Conservation (phyloP, 2,113 vertebrate species). For the Raphicerus campestris region DNA sequence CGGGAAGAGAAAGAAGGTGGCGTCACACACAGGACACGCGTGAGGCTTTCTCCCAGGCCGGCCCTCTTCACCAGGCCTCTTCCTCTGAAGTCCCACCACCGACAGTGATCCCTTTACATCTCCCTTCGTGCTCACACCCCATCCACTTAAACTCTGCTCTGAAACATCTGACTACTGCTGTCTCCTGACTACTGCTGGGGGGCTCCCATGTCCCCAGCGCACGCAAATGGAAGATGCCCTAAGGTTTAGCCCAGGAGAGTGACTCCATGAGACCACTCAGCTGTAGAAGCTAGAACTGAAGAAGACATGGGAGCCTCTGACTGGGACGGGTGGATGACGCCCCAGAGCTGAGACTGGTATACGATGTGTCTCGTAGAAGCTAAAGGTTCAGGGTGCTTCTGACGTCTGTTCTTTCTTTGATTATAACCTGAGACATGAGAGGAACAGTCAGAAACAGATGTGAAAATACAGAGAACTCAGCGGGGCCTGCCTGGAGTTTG, state of each 20-base stretch:
- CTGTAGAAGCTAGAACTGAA: neutral
- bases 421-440: neutral
- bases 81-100: accelerated
- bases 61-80: accelerated
- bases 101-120: neutral
- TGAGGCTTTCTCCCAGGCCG: neutral
- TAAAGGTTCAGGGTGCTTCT: neutral
- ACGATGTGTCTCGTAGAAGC: neutral
- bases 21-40: neutral
- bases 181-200: neutral
- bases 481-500: neutral
- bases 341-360: neutral
- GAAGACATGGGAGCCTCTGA: neutral
- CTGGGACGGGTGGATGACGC: accelerated
- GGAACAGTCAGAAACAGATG: neutral
- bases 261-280: neutral
- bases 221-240: neutral
- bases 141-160: neutral
- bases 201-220: neutral
- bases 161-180: neutral
- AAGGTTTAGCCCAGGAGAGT: neutral
- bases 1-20: neutral
- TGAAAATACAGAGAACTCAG: neutral
- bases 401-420: neutral
- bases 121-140: neutral